These are phyloP conservation scores for Camelus dromedarius DNA, from an alignment of 2,113 vertebrate genomes.

Conservation along the genomic window DNA sequence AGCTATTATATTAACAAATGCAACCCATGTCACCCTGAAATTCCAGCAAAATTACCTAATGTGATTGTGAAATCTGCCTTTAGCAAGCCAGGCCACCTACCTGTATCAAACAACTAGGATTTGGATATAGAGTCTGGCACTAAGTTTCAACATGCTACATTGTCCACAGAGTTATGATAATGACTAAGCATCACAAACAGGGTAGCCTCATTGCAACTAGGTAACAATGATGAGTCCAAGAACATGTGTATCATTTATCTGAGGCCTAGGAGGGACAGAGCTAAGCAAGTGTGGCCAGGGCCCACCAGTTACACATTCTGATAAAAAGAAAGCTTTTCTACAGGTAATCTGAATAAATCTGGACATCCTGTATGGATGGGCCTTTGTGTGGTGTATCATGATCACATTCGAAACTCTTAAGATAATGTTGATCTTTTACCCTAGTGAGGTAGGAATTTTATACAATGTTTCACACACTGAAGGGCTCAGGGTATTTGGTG, in stretches of 20 bases:
- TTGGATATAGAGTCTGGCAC: background rate
- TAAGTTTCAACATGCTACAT: background rate
- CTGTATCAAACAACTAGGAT: background rate
- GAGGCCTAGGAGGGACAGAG: background rate
- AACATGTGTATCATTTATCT: background rate
- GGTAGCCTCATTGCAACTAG: background rate
- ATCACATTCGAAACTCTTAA: background rate
- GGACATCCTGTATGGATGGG: background rate
- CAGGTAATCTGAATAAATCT: background rate
- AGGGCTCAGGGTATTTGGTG: background rate
- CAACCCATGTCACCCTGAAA: background rate
- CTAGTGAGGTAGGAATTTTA: background rate
- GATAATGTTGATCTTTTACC: background rate
- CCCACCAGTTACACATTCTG: background rate
- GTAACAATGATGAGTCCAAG: background rate
- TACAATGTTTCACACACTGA: background rate
- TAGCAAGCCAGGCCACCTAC: background rate
- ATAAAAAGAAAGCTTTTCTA: background rate
- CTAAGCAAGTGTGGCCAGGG: background rate
- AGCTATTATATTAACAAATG: constrained; percentile 2
- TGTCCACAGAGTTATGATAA: background rate
- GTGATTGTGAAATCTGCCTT: background rate
- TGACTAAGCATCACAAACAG: background rate
- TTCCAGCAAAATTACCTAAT: background rate
- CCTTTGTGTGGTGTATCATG: background rate